A percentile compares a stretch with the other conserved stretches of the same genome.
Conservation (phyloP, 2,888 invertebrate species). For the Aethes cnicana region DNA sequence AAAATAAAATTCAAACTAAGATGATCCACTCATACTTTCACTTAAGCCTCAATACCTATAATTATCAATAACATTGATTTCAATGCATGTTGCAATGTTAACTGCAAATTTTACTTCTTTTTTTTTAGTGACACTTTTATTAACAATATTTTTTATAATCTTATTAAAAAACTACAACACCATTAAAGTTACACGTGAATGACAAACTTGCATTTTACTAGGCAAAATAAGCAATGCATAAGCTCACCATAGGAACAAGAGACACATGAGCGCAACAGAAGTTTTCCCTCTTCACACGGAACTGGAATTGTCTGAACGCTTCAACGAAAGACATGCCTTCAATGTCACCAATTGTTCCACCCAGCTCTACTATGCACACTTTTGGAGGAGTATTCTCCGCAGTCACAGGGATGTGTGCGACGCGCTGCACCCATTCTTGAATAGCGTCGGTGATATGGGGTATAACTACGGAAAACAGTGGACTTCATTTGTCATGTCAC, state of each 20-base stretch:
- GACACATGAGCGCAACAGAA: slow-evolving; percentile 99
- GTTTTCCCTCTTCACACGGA: slow-evolving; percentile 94
- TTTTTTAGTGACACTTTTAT: background rate
- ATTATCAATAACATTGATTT: background rate
- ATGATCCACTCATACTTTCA: background rate
- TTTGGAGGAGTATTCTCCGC: slow-evolving; percentile 85
- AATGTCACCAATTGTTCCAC: slow-evolving; percentile 99
- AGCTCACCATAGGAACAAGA: slow-evolving; percentile 92
- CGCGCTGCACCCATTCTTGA: slow-evolving; percentile 98
- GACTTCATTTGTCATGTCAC: too few relatives aligned
- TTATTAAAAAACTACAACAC: too few relatives aligned
- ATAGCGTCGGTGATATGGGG: slow-evolving; percentile 99
- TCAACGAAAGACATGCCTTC: slow-evolving; percentile 99
- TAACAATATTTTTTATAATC: too few relatives aligned
- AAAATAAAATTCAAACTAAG: slow-evolving; percentile 16
- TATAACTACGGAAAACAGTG: slow-evolving; percentile 88
- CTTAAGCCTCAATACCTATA: background rate
- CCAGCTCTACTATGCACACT: slow-evolving; percentile 95
- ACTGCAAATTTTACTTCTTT: background rate
- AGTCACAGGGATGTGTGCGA: slow-evolving; percentile 93
- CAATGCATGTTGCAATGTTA: too few relatives aligned
- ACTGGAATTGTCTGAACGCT: slow-evolving; percentile 98
- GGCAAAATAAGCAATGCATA: background rate
- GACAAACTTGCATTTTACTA: background rate
- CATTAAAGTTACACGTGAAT: background rate